phyloP scores from a whole-genome alignment of 2,888 invertebrate species.

The Acronicta leporina region DNA sequence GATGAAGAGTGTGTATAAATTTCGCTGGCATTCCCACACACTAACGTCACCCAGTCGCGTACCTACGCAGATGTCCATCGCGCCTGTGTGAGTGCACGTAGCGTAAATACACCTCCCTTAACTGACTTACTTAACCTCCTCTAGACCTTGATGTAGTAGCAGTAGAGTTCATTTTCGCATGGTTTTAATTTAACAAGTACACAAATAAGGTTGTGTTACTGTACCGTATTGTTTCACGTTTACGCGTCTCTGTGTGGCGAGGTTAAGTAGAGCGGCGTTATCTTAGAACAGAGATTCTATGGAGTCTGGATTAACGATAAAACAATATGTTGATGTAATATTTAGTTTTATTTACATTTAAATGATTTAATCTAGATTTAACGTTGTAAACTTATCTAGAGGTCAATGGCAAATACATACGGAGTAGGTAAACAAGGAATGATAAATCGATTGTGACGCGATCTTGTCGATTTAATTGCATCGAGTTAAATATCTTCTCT shows the following conservation, averaged over 20 bases:
- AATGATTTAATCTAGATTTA: slow-evolving; percentile 10
- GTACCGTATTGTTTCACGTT: slow-evolving; percentile 89
- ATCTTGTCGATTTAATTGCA: too few relatives aligned
- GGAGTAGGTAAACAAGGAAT: too few relatives aligned
- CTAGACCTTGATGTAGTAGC: slow-evolving; percentile 56
- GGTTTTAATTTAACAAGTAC: slow-evolving; percentile 59
- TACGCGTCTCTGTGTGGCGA: slow-evolving; percentile 87
- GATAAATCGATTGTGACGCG: too few relatives aligned
- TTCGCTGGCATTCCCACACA: slow-evolving; percentile 86
- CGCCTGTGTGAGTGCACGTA: slow-evolving; percentile 77
- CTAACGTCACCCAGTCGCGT: slow-evolving; percentile 66
- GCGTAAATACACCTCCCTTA: slow-evolving; percentile 65
- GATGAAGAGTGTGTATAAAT: slow-evolving; percentile 85
- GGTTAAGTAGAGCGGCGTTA: slow-evolving; percentile 89
- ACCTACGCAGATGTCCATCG: slow-evolving; percentile 69
- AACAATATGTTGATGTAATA: slow-evolving; percentile 60
- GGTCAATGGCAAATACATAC: too few relatives aligned
- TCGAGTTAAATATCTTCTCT: too few relatives aligned
- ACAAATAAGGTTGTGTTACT: slow-evolving; percentile 80
- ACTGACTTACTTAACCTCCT: slow-evolving; percentile 54
- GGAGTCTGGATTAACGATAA: slow-evolving; percentile 79
- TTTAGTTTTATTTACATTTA: slow-evolving; percentile 30
- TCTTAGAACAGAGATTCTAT: slow-evolving; percentile 86
- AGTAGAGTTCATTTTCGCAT: slow-evolving; percentile 60
- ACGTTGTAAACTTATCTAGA: not conserved